phyloP scores from a whole-genome alignment of 1,140 invertebrate genomes.

The Diploscapter pachys region DNA sequence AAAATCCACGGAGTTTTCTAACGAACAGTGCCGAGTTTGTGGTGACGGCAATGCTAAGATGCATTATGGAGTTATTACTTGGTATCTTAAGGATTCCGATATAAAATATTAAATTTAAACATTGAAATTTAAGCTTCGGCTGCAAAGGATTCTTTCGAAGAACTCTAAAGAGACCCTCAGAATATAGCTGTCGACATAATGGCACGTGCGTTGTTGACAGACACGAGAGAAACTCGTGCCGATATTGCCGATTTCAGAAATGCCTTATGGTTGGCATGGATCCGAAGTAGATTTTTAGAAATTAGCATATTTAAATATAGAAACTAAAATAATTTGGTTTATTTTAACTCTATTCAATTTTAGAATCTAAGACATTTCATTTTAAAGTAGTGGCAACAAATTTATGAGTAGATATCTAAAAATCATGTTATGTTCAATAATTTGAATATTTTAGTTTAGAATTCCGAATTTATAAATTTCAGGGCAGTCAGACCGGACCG shows the following conservation, averaged over 20 bases:
- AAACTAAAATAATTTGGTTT: too few species aligned
- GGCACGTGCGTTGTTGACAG: slow-evolving; percentile 55
- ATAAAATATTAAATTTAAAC: neutral
- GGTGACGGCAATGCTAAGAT: slow-evolving; percentile 56
- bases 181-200: slow-evolving; percentile 55
- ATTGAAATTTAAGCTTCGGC: slow-evolving; percentile 40
- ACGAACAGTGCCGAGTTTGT: slow-evolving; percentile 53
- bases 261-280: slow-evolving; percentile 59
- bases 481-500: slow-evolving; percentile 53
- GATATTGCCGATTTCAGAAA: slow-evolving; percentile 58
- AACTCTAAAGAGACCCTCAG: slow-evolving; percentile 51
- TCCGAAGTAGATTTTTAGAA: slow-evolving; percentile 31
- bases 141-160: slow-evolving; percentile 39
- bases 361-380: slow-evolving; percentile 19
- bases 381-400: too few species aligned
- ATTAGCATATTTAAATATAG: too few species aligned
- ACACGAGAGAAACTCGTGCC: slow-evolving; percentile 58
- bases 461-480: slow-evolving; percentile 9
- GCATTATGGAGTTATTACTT: slow-evolving; percentile 45
- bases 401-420: too few species aligned
- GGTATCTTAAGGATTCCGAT: neutral
- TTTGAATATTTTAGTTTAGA: neutral
- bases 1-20: slow-evolving; percentile 8
- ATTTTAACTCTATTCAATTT: too few species aligned
- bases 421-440: too few species aligned